These are phyloP conservation scores for Trogon melanurus DNA, from an alignment of 2,113 vertebrate genomes.

Conservation along the genomic window DNA sequence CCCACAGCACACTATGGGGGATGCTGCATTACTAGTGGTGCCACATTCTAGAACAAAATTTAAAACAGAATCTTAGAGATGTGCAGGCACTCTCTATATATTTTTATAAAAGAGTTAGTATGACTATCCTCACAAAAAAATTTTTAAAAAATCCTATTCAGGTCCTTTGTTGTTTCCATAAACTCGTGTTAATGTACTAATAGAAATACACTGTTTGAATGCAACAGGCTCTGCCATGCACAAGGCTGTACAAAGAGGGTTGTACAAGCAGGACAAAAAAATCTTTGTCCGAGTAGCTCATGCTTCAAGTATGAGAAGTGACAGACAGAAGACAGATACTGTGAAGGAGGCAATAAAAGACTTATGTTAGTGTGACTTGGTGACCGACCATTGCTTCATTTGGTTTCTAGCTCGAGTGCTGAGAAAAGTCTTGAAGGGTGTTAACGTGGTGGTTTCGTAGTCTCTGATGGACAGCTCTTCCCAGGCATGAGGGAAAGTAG, in stretches of 20 bases:
- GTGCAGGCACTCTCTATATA: neutral
- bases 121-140: neutral
- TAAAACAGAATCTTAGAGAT: neutral
- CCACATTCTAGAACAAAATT: neutral
- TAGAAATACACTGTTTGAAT: accelerated
- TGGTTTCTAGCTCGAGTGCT: neutral
- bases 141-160: neutral
- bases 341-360: neutral
- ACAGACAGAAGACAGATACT: neutral
- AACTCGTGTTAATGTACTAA: neutral
- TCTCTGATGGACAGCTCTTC: neutral
- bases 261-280: neutral
- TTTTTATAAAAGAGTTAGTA: neutral
- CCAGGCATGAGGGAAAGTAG: neutral
- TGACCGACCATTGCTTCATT: neutral
- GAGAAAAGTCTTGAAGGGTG: neutral
- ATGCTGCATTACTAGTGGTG: neutral
- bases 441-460: neutral
- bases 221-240: neutral
- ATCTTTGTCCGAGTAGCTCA: neutral
- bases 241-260: neutral
- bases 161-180: neutral
- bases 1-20: neutral
- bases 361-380: neutral
- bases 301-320: neutral